Base-by-base conservation (phyloP, 2,888 invertebrate species). In the Germaria angustata region DNA sequence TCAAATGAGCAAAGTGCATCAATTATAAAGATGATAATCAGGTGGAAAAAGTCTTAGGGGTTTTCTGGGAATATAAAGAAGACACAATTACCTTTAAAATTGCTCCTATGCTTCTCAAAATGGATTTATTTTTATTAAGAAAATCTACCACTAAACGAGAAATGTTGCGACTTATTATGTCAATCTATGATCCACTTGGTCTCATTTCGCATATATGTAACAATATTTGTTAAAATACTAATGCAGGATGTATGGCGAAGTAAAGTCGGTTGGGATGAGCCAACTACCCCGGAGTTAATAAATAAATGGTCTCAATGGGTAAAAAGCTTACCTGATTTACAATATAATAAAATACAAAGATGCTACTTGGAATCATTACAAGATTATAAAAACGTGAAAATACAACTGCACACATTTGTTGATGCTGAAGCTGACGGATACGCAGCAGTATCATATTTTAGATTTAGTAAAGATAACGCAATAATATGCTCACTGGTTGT, bases 281-380 rank as follows among this genome's bases (percentile, higher is more conserved):
- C n/a, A n/a, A n/a, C n/a, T n/a, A n/a, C n/a, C n/a, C n/a, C n/a
- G n/a, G n/a, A n/a, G n/a, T n/a, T n/a, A n/a, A n/a, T n/a, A n/a
- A 17, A 7, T 44, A 65, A 65, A 46, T 46, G 46, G 63, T 65
- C 17, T 65, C 15, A 32, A 34, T 65, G 46, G 63, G 46, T 65
- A 17, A 65, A 22, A 32, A 46, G 6, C 41, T 65, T 65, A 34
- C 46, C 46, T 7, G 28, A 20, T n/a, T 22, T 41, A 39, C 39
- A 49, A 20, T 22, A 49, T 20, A 20, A 22, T 20, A 20, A 22
- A 49, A 20, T 49, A 2, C 46, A 20, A 20, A 20, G 46, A 17
- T 49, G 46, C 9, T 49, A 20, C 20, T 8, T 49, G 13, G 6
- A 49, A 49, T 20, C 44, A 17, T 46, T 17, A 17, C 8, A 46